Percentiles rank a stretch among this genome's conserved stretches.
These are phyloP conservation scores for Drosophila parthenogenetica DNA, from an alignment of 2,888 invertebrate species.

Conservation along the genomic window DNA sequence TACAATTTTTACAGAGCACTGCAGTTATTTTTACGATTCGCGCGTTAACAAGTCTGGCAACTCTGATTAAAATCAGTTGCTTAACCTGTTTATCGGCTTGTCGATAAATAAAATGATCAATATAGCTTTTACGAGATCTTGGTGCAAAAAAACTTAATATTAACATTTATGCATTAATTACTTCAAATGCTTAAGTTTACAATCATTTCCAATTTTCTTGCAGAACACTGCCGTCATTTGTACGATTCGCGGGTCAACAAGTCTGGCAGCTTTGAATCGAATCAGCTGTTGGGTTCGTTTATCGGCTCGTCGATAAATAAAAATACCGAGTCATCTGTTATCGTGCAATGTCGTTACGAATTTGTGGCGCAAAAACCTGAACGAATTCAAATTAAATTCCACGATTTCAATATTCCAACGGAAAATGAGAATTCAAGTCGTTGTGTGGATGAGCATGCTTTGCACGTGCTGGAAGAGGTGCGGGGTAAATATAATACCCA, in stretches of 20 bases:
- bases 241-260: conserved; percentile 92
- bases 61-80: conserved; percentile 92
- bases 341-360: conserved; percentile 91
- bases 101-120: too few relatives aligned
- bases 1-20: conserved; percentile 86
- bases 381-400: conserved; percentile 86
- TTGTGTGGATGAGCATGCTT: conserved; percentile 81
- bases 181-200: not conserved
- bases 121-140: too few relatives aligned
- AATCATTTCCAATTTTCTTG: not conserved
- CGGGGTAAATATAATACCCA: conserved; percentile 94
- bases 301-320: conserved; percentile 85
- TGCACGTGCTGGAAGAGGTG: conserved; percentile 90
- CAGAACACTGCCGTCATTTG: conserved; percentile 90
- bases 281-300: conserved; percentile 66
- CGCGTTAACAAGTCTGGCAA: conserved; percentile 93
- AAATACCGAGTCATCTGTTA: conserved; percentile 85
- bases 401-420: conserved; percentile 83
- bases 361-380: conserved; percentile 95
- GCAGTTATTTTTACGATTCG: conserved; percentile 93
- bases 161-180: conserved; percentile 45
- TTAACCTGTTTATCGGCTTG: conserved; percentile 17
- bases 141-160: too few relatives aligned
- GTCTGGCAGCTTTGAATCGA: conserved; percentile 87
- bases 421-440: conserved; percentile 78